phyloP scores from a whole-genome alignment of 2,797 vertebrate species.

The Coregonus sp. region DNA sequence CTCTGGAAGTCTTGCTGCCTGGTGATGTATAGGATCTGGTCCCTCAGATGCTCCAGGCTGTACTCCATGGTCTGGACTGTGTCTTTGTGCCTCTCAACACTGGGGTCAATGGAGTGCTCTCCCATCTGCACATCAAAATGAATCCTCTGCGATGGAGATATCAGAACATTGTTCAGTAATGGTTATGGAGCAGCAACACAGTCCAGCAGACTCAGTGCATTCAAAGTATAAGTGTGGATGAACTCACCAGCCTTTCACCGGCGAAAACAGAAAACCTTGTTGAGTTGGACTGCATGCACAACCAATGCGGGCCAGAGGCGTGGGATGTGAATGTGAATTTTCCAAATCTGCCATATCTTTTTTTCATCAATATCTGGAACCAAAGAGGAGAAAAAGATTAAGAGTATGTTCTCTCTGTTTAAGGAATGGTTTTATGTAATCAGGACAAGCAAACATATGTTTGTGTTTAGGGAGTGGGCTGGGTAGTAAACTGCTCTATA shows the following conservation, averaged over 20 bases:
- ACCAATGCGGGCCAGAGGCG: slow-evolving; percentile 80
- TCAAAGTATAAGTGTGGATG: slow-evolving; percentile 14
- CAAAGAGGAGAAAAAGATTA: neutral
- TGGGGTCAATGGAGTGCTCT: slow-evolving; percentile 76
- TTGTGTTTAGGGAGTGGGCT: slow-evolving; percentile 5
- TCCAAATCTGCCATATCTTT: slow-evolving; percentile 81
- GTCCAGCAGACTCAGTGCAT: neutral
- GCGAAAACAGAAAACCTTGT: slow-evolving; percentile 81
- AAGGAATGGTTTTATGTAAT: neutral
- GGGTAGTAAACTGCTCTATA: slow-evolving; percentile 6
- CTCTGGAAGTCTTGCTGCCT: slow-evolving; percentile 88
- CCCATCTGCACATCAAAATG: slow-evolving; percentile 89
- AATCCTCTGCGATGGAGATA: slow-evolving; percentile 74
- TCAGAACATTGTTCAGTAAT: neutral
- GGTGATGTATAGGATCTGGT: slow-evolving; percentile 82
- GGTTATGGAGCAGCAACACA: neutral
- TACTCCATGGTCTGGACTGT: slow-evolving; percentile 77
- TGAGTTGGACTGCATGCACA: slow-evolving; percentile 91
- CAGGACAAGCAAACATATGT: neutral
- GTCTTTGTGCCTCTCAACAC: slow-evolving; percentile 76
- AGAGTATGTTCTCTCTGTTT: neutral
- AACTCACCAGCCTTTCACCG: slow-evolving; percentile 82
- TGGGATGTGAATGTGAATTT: slow-evolving; percentile 87
- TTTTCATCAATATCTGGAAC: slow-evolving; percentile 80
- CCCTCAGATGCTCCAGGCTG: slow-evolving; percentile 78